Conservation (phyloP, 2,797 vertebrate species). For the Sebastes itinus region DNA sequence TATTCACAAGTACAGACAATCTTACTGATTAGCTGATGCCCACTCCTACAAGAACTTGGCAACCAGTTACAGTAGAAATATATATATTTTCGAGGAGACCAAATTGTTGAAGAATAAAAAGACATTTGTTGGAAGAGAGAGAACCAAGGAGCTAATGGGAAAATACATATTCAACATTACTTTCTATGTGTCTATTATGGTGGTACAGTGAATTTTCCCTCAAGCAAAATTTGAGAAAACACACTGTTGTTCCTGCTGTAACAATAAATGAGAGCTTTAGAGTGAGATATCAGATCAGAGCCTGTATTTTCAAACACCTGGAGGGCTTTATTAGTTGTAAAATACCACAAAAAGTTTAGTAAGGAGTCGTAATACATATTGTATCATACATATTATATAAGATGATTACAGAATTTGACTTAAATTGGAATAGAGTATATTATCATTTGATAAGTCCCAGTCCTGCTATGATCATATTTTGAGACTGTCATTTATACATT, state of each 20-base stretch:
- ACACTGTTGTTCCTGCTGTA: neutral
- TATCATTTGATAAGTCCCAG: neutral
- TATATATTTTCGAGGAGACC: no score
- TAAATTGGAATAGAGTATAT: neutral
- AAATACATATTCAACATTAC: neutral
- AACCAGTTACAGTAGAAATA: neutral
- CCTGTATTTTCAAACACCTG: neutral
- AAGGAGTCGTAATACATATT: neutral
- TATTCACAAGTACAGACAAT: neutral
- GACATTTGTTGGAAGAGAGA: neutral
- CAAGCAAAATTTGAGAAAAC: neutral
- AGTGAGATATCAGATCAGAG: neutral
- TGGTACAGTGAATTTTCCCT: neutral
- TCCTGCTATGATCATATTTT: neutral
- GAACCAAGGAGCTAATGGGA: neutral
- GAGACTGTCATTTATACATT: neutral
- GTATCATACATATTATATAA: neutral
- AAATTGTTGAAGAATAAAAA: no score
- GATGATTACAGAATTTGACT: neutral
- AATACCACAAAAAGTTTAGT: neutral
- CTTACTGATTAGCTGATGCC: neutral
- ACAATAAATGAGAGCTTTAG: neutral
- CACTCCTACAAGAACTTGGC: neutral
- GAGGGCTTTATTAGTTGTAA: neutral
- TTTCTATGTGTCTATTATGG: neutral